Conservation (phyloP, 2,888 invertebrate species). For the Anoncus sp. region DNA sequence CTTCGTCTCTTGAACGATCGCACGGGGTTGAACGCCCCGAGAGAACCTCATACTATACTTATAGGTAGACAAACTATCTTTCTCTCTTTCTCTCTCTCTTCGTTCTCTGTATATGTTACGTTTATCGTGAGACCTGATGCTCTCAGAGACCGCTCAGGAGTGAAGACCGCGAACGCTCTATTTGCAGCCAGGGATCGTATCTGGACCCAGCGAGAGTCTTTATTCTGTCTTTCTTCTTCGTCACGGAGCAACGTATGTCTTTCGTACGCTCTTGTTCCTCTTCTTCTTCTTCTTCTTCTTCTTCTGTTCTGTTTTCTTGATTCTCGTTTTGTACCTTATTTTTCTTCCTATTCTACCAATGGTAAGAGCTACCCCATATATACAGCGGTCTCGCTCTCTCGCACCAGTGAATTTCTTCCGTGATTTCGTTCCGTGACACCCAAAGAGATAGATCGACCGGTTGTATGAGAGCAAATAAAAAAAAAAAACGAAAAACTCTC, state of each 20-base stretch:
- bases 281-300: constrained; percentile 37
- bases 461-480: no score
- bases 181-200: constrained; percentile 70
- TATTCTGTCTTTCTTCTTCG: constrained; percentile 40
- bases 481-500: constrained; percentile 39
- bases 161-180: constrained; percentile 69
- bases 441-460: constrained; percentile 34
- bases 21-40: constrained; percentile 73
- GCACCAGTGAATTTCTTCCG: constrained; percentile 30
- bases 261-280: constrained; percentile 65
- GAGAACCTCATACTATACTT: constrained; percentile 45
- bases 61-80: constrained; percentile 18
- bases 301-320: constrained; percentile 16
- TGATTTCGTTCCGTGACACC: constrained; percentile 51
- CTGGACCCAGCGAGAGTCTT: constrained; percentile 25
- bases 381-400: constrained; percentile 22
- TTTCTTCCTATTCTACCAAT: constrained; percentile 23
- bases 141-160: constrained; percentile 21
- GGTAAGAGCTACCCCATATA: constrained; percentile 1
- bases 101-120: constrained; percentile 55
- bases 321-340: constrained; percentile 42
- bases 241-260: constrained; percentile 41
- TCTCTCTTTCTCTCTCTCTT: constrained; percentile 12
- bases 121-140: constrained; percentile 61
- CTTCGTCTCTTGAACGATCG: constrained; percentile 45